Base-by-base conservation (phyloP, 2,113 vertebrate species). In the Takifugu flavidus region DNA sequence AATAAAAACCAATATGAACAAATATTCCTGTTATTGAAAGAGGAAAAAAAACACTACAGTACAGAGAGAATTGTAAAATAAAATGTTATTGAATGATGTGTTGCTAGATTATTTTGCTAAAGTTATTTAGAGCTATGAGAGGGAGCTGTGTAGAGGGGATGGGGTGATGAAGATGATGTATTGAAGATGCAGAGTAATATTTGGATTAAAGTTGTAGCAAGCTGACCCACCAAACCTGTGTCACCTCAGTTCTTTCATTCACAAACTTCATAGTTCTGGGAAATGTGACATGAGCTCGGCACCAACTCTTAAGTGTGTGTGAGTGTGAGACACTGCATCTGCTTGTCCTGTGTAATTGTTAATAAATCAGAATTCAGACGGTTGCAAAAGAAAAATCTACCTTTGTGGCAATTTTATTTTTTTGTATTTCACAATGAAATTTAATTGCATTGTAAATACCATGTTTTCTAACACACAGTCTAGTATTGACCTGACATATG, bases 191-290 rank as follows among this genome's bases (percentile, higher is more conserved):
- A 77, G 79, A 84, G 81, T 13, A 25, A 79, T 70, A 74, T 87
- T 86, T 84, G 84, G 83, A 89, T 84, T 89, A 87, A 89, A 89
- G 85, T 85, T 89, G 84, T 88, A 89, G 88, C 86, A 84, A 89
- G 86, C 85, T 89, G 84, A 87, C 79, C 77, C 85, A 85, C 82
- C 82, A 85, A 10, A 62, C 56, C 57, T 0, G 69, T 20, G 31
- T 78, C 34, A 65, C 56, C 70, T 10, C 0, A 47, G 0, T 2
- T 64, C 26, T 13, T 25, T 53, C 60, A 34, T 13, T 31, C 43
- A 47, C 6, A 20, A 20, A 6, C 29, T 34, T 34, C 5, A 5
- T 34, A 2, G 31, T 34, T 7, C 6, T 34, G 31, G 8, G 6
- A 34, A 34, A 34, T 34, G 31, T 34, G 31, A 34, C 5, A 4